Evolutionary conservation across 1,140 invertebrate genomes (phyloP), one percentile per base, ranked within the genome.

Genomic region (Copidosoma floridanum): DNA sequence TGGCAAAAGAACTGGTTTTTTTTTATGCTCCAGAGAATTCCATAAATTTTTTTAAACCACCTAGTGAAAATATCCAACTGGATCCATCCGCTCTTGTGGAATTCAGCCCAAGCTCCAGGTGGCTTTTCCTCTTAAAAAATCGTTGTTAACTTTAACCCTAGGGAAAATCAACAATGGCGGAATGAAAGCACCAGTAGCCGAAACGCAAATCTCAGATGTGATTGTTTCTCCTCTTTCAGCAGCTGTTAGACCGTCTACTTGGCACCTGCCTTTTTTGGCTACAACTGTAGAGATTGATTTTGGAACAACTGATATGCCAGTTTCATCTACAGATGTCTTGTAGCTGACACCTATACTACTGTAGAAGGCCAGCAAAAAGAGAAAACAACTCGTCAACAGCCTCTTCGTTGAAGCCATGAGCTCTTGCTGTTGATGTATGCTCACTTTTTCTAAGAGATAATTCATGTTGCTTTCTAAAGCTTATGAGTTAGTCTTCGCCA

Each of bases 131-230:
- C 5, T n/a, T 5, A 43, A 40, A 7, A 78, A 61, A 46, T 72
- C 68, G 26, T 48, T 46, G 35, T 74, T 73, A 60, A 72, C 68
- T 65, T 64, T 58, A 37, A 70, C 44, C 47, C 71, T 62, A 26
- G 71, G 70, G 54, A 76, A 79, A 48, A 79, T 72, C 14, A 75
- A 57, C 64, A 76, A 65, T 1, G 74, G 70, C n/a, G 73, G 74
- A 59, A 75, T 68, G 46, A 68, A 78, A 35, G 32, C 6, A 8
- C 75, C 75, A 41, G 64, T 57, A 27, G 78, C 77, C 53, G 58
- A 72, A 46, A 76, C 73, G 61, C 75, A 79, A 59, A 71, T 70
- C 56, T 71, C 74, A 1, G 68, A 68, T 20, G 77, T 79, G 1
- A 73, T 56, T 23, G 69, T 74, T 69, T 55, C 37, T 3, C 73